Evolutionary conservation across 2,888 invertebrate genomes (phyloP).

Genomic region (Stomorhina lunata): DNA sequence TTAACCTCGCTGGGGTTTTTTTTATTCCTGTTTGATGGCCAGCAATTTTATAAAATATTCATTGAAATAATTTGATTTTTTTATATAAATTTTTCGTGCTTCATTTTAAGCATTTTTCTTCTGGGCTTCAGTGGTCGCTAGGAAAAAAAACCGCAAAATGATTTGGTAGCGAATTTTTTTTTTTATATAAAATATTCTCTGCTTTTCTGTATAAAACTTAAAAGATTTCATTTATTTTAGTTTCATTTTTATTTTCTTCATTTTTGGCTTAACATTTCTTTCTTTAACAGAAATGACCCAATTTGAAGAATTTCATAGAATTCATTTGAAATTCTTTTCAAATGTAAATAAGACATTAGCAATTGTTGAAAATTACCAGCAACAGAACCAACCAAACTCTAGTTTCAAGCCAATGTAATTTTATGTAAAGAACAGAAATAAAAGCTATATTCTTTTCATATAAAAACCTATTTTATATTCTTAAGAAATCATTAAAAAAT

Average conservation of each 20-base stretch:
- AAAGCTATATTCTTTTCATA: too few relatives aligned
- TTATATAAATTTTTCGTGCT: not conserved
- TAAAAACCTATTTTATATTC: conserved; percentile 34
- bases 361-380: conserved; percentile 11
- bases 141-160: conserved; percentile 34
- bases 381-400: too few relatives aligned
- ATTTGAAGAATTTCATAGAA: conserved; percentile 35
- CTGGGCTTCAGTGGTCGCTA: conserved; percentile 1
- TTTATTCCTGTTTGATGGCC: conserved; percentile 14
- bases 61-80: conserved; percentile 57
- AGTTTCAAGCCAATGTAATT: too few relatives aligned
- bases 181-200: not conserved
- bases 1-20: conserved; percentile 40
- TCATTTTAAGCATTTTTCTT: not conserved
- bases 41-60: conserved; percentile 39
- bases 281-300: conserved; percentile 58
- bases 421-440: not conserved
- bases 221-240: conserved; percentile 20
- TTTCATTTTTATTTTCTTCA: too few relatives aligned
- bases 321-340: conserved; percentile 61
- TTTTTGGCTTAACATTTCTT: too few relatives aligned
- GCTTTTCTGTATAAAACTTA: conserved; percentile 14
- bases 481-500: conserved; percentile 58
- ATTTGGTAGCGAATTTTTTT: not conserved
- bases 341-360: conserved; percentile 59